Evolutionary conservation across 2,888 invertebrate genomes (phyloP).

Genomic region (Cloeon dipterum): DNA sequence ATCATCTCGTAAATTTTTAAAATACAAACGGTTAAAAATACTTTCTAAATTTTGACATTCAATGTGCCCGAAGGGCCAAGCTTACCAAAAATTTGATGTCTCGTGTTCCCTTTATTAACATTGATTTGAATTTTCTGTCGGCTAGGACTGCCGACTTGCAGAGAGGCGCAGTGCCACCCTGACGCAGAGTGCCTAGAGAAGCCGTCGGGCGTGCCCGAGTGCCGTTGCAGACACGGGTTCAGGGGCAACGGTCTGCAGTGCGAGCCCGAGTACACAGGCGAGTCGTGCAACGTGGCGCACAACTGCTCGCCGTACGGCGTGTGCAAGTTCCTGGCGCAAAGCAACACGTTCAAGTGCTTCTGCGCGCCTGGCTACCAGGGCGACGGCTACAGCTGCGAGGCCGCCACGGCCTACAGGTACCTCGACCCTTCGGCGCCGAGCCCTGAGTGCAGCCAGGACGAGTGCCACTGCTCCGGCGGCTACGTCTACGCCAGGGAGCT

Average conservation of each 20-base stretch:
- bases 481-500: constrained; percentile 19
- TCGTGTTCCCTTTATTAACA: not conserved
- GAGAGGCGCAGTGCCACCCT: constrained; percentile 31
- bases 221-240: constrained; percentile 25
- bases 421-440: constrained; percentile 17
- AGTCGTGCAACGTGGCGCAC: constrained; percentile 26
- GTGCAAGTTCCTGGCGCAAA: constrained; percentile 18
- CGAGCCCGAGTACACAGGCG: constrained; percentile 8
- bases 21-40: not conserved
- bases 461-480: constrained; percentile 34
- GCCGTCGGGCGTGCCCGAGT: constrained; percentile 14
- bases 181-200: constrained; percentile 26
- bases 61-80: no score
- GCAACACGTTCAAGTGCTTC: constrained; percentile 17
- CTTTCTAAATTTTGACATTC: not conserved
- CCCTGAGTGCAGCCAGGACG: constrained; percentile 22
- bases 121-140: constrained; percentile 2
- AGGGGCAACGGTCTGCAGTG: constrained; percentile 21
- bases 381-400: constrained; percentile 19
- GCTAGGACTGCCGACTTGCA: constrained; percentile 20
- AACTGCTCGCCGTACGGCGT: constrained; percentile 31
- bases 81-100: no score
- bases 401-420: constrained; percentile 6
- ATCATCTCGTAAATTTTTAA: no score
- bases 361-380: constrained; percentile 29